Evolutionary conservation across 2,113 vertebrate species (phyloP).

Genomic region (Bos javanicus): DNA sequence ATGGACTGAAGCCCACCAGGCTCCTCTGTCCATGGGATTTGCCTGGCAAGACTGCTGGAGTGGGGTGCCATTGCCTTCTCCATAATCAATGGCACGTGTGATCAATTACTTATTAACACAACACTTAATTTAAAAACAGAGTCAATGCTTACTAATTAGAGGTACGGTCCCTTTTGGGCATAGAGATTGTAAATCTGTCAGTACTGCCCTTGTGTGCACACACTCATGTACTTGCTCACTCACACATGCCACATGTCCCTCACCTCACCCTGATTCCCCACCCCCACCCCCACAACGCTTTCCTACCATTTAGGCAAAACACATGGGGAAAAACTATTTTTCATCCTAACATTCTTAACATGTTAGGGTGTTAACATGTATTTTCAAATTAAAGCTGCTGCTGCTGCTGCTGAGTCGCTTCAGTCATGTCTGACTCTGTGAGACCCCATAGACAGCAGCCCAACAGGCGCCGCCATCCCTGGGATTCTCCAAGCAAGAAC

Average conservation of each 20-base stretch:
- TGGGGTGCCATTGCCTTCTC: too few relatives aligned
- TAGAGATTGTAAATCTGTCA: neutral
- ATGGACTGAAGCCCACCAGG: too few relatives aligned
- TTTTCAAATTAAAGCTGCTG: neutral
- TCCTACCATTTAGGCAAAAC: neutral
- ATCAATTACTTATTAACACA: neutral
- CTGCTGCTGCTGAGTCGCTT: too few relatives aligned
- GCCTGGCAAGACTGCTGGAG: too few relatives aligned
- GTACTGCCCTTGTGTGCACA: neutral
- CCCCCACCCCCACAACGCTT: neutral
- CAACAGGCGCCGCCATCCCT: too few relatives aligned
- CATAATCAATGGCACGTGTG: neutral
- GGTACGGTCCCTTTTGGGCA: neutral
- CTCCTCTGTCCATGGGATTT: too few relatives aligned
- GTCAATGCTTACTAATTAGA: neutral
- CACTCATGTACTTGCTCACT: neutral
- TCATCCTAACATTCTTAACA: neutral
- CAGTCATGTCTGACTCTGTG: too few relatives aligned
- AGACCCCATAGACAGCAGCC: too few relatives aligned
- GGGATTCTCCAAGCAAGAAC: too few relatives aligned
- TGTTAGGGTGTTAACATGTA: neutral
- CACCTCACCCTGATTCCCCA: neutral
- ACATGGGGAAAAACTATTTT: neutral
- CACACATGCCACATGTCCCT: too few relatives aligned
- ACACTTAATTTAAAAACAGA: constrained; percentile 20